A percentile compares a stretch with the other conserved stretches of the same genome.
Conservation (phyloP, 2,888 invertebrate genomes). For the Habrosyne pyritoides region DNA sequence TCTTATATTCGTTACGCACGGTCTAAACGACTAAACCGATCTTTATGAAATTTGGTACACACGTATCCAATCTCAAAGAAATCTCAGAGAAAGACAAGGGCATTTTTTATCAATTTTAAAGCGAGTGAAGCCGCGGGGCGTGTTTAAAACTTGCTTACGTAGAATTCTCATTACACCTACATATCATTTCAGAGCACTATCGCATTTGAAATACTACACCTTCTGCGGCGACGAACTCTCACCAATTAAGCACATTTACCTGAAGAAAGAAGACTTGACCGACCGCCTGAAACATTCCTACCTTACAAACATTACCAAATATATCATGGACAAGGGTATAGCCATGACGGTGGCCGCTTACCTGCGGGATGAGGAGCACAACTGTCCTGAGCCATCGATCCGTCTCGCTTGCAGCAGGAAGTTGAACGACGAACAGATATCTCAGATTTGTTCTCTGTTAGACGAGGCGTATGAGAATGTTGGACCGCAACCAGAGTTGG, state of each 20-base stretch:
- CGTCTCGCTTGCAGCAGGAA: conserved; percentile 87
- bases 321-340: conserved; percentile 86
- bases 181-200: conserved; percentile 72
- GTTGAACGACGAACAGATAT: conserved; percentile 85
- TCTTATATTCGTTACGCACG: no score
- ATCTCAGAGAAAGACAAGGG: no score
- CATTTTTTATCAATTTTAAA: no score
- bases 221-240: conserved; percentile 85
- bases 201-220: conserved; percentile 70
- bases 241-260: conserved; percentile 89
- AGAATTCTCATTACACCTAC: no score
- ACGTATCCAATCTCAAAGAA: no score
- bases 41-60: no score
- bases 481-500: conserved; percentile 61
- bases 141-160: no score
- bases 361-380: conserved; percentile 85
- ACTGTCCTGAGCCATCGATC: conserved; percentile 88
- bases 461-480: conserved; percentile 72
- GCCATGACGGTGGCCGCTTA: conserved; percentile 89
- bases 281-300: conserved; percentile 76
- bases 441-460: conserved; percentile 55
- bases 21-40: no score
- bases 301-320: conserved; percentile 85
- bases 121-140: no score
- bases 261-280: conserved; percentile 78